Evolutionary conservation across 2,888 invertebrate genomes (phyloP), one percentile per base, ranked within the genome.

Genomic region (Hypena proboscidalis): DNA sequence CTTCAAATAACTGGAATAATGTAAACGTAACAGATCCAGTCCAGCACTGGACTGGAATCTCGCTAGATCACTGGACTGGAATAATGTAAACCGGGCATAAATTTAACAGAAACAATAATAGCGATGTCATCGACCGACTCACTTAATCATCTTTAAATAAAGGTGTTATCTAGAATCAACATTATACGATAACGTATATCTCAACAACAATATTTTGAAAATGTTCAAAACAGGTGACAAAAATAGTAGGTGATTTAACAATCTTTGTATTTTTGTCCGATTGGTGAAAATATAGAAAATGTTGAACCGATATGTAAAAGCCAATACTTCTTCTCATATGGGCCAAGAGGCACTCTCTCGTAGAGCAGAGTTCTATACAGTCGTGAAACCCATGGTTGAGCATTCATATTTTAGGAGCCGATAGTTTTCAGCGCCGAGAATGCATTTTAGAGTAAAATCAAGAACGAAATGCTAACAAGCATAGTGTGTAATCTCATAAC

Each of bases 81-180:
- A n/a, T n/a, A n/a, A n/a, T n/a, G n/a, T n/a, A n/a, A n/a, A n/a
- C n/a, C n/a, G n/a, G n/a, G n/a, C n/a, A n/a, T n/a, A n/a, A 62
- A 59, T 58, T 52, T 42, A 30, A 27, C 35, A 27, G 30, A 34
- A 58, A 32, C 45, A 59, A 59, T 59, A 58, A 52, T 48, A 47
- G 38, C 25, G 10, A 37, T 37, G 63, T 59, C 59, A 51, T 49
- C 59, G 60, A 59, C 64, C 55, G 55, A 46, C 44, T 40, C 55
- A 42, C 47, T 45, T 36, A 55, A 54, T 45, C 37, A 42, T 44
- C 32, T 55, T 36, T 43, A 38, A 54, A 58, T 39, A 54, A 9
- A 50, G 10, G 32, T 9, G 39, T 50, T 63, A 63, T 61, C 61
- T 56, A 42, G 26, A 45, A 59, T 59, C 48, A 56, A 61, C 60